Evolutionary conservation across 2,113 vertebrate genomes (phyloP).

Genomic region (Rhynchomys soricoides): DNA sequence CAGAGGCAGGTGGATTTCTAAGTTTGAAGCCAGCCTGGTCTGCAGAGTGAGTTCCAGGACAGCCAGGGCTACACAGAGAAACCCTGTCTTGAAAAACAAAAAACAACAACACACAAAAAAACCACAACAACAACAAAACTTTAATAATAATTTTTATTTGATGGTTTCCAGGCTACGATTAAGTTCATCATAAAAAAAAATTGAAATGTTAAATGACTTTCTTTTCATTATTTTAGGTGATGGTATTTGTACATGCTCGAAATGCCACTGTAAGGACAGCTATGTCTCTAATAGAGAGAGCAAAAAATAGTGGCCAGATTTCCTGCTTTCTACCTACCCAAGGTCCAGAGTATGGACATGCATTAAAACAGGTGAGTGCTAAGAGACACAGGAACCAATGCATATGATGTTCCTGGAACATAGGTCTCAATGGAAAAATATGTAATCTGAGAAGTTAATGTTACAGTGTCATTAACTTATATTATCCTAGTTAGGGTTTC

Average conservation of each 20-base stretch:
- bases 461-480: conserved; percentile 15
- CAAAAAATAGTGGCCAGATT: conserved; percentile 95
- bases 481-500: neutral
- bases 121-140: too few relatives aligned
- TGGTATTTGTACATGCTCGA: conserved; percentile 99
- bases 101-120: too few relatives aligned
- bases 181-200: neutral
- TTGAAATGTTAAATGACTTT: conserved; percentile 51
- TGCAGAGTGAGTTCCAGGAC: too few relatives aligned
- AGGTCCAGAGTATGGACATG: conserved; percentile 94
- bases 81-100: too few relatives aligned
- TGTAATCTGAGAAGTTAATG: neutral
- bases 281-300: conserved; percentile 95
- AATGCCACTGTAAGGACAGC: conserved; percentile 98
- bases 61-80: too few relatives aligned
- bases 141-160: conserved; percentile 8
- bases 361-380: conserved; percentile 93
- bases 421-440: neutral
- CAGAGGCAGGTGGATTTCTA: too few relatives aligned
- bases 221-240: conserved; percentile 90
- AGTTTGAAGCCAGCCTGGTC: too few relatives aligned
- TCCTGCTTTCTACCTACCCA: conserved; percentile 92
- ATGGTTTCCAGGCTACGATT: conserved; percentile 36
- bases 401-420: neutral
- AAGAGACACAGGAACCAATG: neutral